Evolutionary conservation across 1,140 invertebrate genomes (phyloP).

Genomic region (Yoshiicerus persimilis): DNA sequence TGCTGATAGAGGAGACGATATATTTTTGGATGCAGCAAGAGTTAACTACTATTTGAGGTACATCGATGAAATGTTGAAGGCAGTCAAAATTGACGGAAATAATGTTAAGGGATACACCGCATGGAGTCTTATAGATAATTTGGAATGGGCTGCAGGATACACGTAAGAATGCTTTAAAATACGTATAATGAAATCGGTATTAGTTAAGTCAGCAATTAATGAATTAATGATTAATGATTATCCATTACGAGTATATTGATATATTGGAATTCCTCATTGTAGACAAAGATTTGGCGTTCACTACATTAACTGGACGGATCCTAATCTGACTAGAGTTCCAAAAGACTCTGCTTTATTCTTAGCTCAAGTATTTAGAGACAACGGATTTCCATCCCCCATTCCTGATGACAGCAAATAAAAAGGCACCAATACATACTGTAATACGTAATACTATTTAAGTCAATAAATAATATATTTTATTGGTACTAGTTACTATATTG

Average conservation of each 20-base stretch:
- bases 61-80: slow-evolving; percentile 29
- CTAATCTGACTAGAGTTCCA: slow-evolving; percentile 18
- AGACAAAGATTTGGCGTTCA: slow-evolving; percentile 43
- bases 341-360: neutral
- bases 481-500: too few species aligned
- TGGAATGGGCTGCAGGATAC: slow-evolving; percentile 41
- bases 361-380: neutral
- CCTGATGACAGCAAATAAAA: too few species aligned
- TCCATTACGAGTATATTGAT: neutral
- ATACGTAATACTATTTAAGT: too few species aligned
- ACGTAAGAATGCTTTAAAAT: neutral
- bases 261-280: neutral
- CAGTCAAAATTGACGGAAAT: slow-evolving; percentile 14
- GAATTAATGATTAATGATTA: neutral
- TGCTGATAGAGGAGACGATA: neutral
- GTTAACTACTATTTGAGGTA: slow-evolving; percentile 27
- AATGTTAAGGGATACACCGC: slow-evolving; percentile 32
- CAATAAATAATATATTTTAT: too few species aligned
- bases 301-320: slow-evolving; percentile 43
- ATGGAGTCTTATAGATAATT: slow-evolving; percentile 43
- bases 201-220: neutral
- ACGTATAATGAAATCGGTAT: neutral
- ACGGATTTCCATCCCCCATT: neutral
- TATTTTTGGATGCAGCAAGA: neutral
- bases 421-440: too few species aligned